These are phyloP conservation scores for Drosophila melanogaster DNA, from an alignment of 1,140 invertebrate species.

Conservation along the genomic window Release_6_plus_ISO1_MT NT_037436.4:8107001-8107500, in stretches of 20 bases:
- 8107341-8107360: slow-evolving; percentile 49
- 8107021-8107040: slow-evolving; percentile 31
- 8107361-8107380: slow-evolving; percentile 59
- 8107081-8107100: neutral
- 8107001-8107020: slow-evolving; percentile 55
- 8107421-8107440: slow-evolving; percentile 1
- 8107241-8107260: slow-evolving; percentile 57
- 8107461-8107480: slow-evolving; percentile 83
- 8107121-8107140: neutral
- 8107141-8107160: slow-evolving; percentile 28
- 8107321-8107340: slow-evolving; percentile 45
- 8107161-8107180: slow-evolving; percentile 4
- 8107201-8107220: slow-evolving; percentile 44
- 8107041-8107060: slow-evolving; percentile 10
- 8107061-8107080: slow-evolving; percentile 7
- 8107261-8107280: slow-evolving; percentile 18
- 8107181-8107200: slow-evolving; percentile 46
- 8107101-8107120: too few species aligned
- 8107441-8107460: slow-evolving; percentile 32
- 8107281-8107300: slow-evolving; percentile 12
- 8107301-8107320: slow-evolving; percentile 26
- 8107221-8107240: slow-evolving; percentile 61
- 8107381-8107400: slow-evolving; percentile 45
- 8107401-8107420: slow-evolving; percentile 35
- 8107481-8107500: slow-evolving; percentile 67